Conservation (phyloP, 2,797 vertebrate species). For the Phataginus tricuspis region DNA sequence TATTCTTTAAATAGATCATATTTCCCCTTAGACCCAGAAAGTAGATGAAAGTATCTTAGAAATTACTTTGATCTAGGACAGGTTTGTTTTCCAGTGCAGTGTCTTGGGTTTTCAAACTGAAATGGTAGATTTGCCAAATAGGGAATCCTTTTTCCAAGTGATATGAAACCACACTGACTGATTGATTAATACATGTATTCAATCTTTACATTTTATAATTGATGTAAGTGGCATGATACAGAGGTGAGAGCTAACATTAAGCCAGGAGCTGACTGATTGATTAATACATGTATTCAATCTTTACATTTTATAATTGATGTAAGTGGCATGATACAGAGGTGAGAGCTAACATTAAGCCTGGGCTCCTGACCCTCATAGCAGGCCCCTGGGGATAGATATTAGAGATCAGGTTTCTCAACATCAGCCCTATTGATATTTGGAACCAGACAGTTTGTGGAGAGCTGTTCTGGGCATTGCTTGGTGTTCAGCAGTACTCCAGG, state of each 20-base stretch:
- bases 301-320: conserved; percentile 20
- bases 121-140: conserved; percentile 24
- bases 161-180: background rate
- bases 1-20: conserved; percentile 42
- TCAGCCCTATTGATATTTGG: background rate
- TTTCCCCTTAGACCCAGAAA: conserved; percentile 45
- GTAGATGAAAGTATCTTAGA: background rate
- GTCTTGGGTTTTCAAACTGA: conserved; percentile 29
- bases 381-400: background rate
- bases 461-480: background rate
- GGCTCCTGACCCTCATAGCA: background rate
- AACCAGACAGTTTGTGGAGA: background rate
- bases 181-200: background rate
- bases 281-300: background rate
- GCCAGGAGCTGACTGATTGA: background rate
- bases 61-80: conserved; percentile 53
- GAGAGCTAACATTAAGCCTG: background rate
- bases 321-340: background rate
- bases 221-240: background rate
- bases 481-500: background rate
- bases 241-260: background rate
- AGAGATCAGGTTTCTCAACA: background rate
- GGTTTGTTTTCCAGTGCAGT: background rate
- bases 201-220: conserved; percentile 36
- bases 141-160: background rate